Percentiles rank a stretch among this genome's conserved stretches.
Evolutionary conservation across 2,888 invertebrate genomes (phyloP).

Genomic region (Thymelicus lineola): DNA sequence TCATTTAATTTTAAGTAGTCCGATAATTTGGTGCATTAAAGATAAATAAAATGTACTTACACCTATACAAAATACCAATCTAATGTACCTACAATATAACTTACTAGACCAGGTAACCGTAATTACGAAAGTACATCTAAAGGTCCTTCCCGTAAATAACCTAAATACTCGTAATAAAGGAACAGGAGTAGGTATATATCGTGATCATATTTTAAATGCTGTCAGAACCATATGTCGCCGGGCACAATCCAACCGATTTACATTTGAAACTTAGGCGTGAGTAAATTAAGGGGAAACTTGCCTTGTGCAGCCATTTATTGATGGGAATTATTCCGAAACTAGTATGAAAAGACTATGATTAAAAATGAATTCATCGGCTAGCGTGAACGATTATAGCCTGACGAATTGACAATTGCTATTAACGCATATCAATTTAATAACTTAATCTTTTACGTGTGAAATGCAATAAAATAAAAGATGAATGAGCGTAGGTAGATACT

Average conservation of each 20-base stretch:
- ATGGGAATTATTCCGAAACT: constrained; percentile 61
- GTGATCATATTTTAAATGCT: constrained; percentile 78
- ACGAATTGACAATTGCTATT: constrained; percentile 49
- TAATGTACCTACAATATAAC: too few relatives aligned
- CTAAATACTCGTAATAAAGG: constrained; percentile 28
- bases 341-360: constrained; percentile 49
- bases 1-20: too few relatives aligned
- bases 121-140: constrained; percentile 7
- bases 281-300: constrained; percentile 72
- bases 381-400: constrained; percentile 41
- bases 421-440: constrained; percentile 47
- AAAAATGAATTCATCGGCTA: constrained; percentile 44
- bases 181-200: constrained; percentile 58
- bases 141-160: constrained; percentile 3
- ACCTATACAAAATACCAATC: too few relatives aligned
- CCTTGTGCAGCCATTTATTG: constrained; percentile 52
- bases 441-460: constrained; percentile 51
- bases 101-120: constrained; percentile 10
- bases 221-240: constrained; percentile 78
- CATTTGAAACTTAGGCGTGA: constrained; percentile 67
- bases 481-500: constrained; percentile 35
- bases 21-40: too few relatives aligned
- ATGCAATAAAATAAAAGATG: constrained; percentile 38
- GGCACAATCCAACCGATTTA: constrained; percentile 55
- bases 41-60: too few relatives aligned